Base-by-base conservation (phyloP, 2,888 invertebrate species). In the Campoplex nolae region DNA sequence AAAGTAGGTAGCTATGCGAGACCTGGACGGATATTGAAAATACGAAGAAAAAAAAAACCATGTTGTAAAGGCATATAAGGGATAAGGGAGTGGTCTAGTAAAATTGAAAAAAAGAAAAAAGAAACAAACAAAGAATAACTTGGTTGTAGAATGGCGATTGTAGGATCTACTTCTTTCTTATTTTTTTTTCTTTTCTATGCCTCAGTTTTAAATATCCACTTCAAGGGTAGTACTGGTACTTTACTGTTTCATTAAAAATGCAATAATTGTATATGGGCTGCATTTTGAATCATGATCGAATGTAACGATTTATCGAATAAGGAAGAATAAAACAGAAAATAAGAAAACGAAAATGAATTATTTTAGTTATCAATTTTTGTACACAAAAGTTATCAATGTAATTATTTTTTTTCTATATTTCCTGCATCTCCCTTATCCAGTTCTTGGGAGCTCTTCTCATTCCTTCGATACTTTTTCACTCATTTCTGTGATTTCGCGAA, bases 211-310 rank as follows among this genome's bases (percentile, higher is more conserved):
- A 83, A 86, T 83, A 86, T 88, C 85, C 86, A 86, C 78, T 62
- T 45, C 56, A 76, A 84, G 65, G 78, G 73, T 83, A 65, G 35
- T 35, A 87, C 85, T 86, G 89, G 85, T 89, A 88, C 87, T 88
- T 87, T 86, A 85, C 86, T 85, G 80, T 82, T 85, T 88, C 70
- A 79, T 85, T 86, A 89, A 92, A 93, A 92, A 94, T 94, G 93
- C 93, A 94, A 94, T 94, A 92, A 93, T 93, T 94, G 93, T 94
- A 93, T 93, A 92, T 94, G 94, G 93, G 93, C 94, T 93, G 91
- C 92, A 91, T 93, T 83, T 92, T 93, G 92, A 93, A 93, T 93
- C 92, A 92, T 91, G 93, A 93, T 93, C 91, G 93, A 93, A 92
- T 94, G 93, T 94, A 94, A 92, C 91, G 89, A 92, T 92, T 94